Conservation (phyloP, 2,797 vertebrate genomes). For the Microctenopoma lineatum region DNA sequence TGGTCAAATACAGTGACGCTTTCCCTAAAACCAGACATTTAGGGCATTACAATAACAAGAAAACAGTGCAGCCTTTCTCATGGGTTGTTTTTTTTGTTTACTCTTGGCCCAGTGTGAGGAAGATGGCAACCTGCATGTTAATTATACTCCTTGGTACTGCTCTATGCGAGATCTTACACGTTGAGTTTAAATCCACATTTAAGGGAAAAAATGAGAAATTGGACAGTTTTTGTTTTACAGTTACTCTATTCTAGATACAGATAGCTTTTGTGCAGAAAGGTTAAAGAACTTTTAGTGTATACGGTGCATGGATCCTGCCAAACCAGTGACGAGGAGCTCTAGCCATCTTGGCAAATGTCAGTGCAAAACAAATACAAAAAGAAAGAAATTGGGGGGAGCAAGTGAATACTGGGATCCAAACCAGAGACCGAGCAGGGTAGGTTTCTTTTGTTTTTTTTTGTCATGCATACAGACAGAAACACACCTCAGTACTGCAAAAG, state of each 20-base stretch:
- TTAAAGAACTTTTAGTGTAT: constrained; percentile 58
- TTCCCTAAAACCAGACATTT: constrained; percentile 76
- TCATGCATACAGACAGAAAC: constrained; percentile 70
- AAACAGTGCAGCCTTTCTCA: constrained; percentile 57
- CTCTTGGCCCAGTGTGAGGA: constrained; percentile 68
- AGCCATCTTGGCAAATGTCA: constrained; percentile 71
- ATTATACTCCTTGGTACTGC: constrained; percentile 40
- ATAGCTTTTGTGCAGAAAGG: constrained; percentile 53
- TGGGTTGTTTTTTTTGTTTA: constrained; percentile 51
- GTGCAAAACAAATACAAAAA: constrained; percentile 75
- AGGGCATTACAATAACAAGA: constrained; percentile 65
- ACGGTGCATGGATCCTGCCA: constrained; percentile 54
- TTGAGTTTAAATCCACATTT: constrained; percentile 42
- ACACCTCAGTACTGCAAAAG: constrained; percentile 53
- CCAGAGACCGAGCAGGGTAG: constrained; percentile 64
- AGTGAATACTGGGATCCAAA: constrained; percentile 71
- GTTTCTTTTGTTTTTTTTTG: constrained; percentile 59
- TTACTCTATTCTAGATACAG: constrained; percentile 33
- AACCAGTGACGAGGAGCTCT: constrained; percentile 69
- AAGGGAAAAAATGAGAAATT: constrained; percentile 26
- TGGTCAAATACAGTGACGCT: constrained; percentile 75
- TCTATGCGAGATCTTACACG: constrained; percentile 31
- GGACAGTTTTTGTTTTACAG: constrained; percentile 35
- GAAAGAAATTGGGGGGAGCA: constrained; percentile 50
- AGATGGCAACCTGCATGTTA: constrained; percentile 60